Base-by-base conservation (phyloP, 30 jellyfish, hydroid and myxozoan genomes). In the Nemopilema nomurai region DNA sequence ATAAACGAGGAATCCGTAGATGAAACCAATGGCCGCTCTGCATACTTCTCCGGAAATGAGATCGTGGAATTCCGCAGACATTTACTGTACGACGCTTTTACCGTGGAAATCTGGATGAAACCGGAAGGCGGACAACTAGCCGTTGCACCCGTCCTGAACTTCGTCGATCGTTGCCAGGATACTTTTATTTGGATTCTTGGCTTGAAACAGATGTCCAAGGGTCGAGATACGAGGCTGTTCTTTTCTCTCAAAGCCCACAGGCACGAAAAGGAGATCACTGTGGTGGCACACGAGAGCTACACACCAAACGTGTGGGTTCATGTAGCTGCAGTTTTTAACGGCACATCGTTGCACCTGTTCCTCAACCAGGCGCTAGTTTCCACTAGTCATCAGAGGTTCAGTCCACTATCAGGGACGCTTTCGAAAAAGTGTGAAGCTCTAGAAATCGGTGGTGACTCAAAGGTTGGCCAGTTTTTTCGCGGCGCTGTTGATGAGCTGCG, bases 91-190 rank as follows among this genome's bases (percentile, higher is more conserved):
- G 30, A 73, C 19, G 75, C 67, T 52, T 92, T 92, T 51, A 92
- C 98, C 0, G 76, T 92, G 25, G 96, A 87, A 57, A 62, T 81
- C 21, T 92, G 98, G 98, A 26, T 92, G n/a, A 68, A 86, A 27
- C 94, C 95, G 1, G 98, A 92, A 69, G 98, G 98, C 1, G 98
- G 98, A 68, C 98, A 92, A 31, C 23, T 19, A 7, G 52, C 79
- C 49, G 75, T 30, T 26, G 98, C 85, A 53, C 90, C 98, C 4
- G 52, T 92, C 20, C 67, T 92, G 28, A 67, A 63, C 62, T 78
- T 41, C 52, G 81, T 29, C 63, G 74, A 91, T 75, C 97, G 88
- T 0, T 91, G 97, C 51, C 80, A 28, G 23, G 19, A 66, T 23
- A 29, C 88, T 1, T 9, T 30, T 1, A 52, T 81, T 53, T 80